Percentiles rank a stretch among this genome's conserved stretches.
Conservation (phyloP, 2,797 vertebrate genomes). For the Rhabdomys pumilio region DNA sequence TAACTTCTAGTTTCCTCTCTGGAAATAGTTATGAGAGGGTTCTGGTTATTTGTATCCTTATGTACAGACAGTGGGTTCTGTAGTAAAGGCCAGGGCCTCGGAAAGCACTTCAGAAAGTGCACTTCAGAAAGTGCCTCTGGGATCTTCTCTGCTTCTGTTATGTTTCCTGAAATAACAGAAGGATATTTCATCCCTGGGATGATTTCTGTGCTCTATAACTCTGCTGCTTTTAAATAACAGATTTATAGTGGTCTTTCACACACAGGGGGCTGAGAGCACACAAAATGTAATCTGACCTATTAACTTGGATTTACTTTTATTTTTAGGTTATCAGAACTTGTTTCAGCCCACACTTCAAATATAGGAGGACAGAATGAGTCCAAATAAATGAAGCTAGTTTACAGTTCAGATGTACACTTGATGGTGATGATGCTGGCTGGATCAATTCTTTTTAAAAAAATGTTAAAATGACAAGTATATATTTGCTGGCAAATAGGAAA, state of each 20-base stretch:
- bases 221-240: neutral
- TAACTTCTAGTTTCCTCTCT: neutral
- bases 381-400: constrained; percentile 63
- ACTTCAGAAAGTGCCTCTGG: constrained; percentile 41
- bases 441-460: constrained; percentile 27
- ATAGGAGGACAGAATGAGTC: neutral
- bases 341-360: neutral
- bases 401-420: neutral
- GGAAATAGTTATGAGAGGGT: neutral
- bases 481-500: neutral
- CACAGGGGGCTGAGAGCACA: neutral
- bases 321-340: neutral
- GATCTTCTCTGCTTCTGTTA: neutral
- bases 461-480: neutral
- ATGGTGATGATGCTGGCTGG: neutral
- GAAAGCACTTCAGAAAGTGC: constrained; percentile 39
- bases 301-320: constrained; percentile 40
- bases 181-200: neutral
- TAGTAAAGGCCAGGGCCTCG: neutral
- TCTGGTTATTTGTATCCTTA: neutral
- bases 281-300: constrained; percentile 40
- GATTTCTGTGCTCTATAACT: neutral
- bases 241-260: neutral
- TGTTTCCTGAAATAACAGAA: constrained; percentile 38
- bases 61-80: constrained; percentile 4